These are phyloP conservation scores for Argya squamiceps DNA, from an alignment of 2,797 vertebrate species.

Conservation along the genomic window DNA sequence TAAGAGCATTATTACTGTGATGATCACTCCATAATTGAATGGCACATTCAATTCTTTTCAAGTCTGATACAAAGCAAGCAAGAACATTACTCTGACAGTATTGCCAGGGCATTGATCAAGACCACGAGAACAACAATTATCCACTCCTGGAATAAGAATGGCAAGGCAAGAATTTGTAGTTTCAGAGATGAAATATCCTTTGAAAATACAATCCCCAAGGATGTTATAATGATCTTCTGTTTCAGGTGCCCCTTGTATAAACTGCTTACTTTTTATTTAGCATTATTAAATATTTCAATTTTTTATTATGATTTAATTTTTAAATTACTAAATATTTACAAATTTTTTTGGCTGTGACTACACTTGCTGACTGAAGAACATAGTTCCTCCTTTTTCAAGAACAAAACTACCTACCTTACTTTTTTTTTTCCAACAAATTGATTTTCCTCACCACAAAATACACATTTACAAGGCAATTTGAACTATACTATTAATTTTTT, in stretches of 20 bases:
- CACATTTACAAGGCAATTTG: not conserved
- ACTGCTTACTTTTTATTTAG: not conserved
- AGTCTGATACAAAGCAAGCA: not conserved
- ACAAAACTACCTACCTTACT: not conserved
- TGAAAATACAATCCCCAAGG: not conserved
- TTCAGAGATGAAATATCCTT: not conserved
- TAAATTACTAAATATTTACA: not conserved
- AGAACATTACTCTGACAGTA: not conserved
- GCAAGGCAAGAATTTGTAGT: not conserved
- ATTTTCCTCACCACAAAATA: not conserved
- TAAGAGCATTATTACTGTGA: not conserved
- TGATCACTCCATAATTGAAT: not conserved
- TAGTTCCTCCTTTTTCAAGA: not conserved
- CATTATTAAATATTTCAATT: not conserved
- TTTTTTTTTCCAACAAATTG: not conserved
- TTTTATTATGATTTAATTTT: no score
- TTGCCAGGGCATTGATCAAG: not conserved
- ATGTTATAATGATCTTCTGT: not conserved
- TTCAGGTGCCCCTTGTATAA: not conserved
- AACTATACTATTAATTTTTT: not conserved
- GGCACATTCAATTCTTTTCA: not conserved
- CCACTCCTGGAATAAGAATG: not conserved
- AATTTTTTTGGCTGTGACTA: not conserved
- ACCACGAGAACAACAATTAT: not conserved
- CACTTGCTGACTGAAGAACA: not conserved